These are phyloP conservation scores for Sphaerophoria taeniata DNA, from an alignment of 2,888 invertebrate genomes.

Conservation along the genomic window DNA sequence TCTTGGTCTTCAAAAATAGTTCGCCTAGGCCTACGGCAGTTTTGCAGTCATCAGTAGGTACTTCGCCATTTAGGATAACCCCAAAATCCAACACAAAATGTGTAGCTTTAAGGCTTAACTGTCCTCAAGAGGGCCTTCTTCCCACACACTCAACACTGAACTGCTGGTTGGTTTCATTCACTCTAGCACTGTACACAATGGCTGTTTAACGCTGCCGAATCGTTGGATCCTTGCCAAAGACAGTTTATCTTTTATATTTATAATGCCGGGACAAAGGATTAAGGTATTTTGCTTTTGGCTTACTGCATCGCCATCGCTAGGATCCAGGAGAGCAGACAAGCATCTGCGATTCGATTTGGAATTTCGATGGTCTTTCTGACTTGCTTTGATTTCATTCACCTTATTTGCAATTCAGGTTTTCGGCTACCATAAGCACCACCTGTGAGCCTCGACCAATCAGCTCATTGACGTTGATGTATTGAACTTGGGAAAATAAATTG, in stretches of 20 bases:
- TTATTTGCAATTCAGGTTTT: conserved; percentile 4
- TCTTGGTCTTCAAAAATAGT: too few species aligned
- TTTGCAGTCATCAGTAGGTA: too few species aligned
- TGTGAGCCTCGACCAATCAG: too few species aligned
- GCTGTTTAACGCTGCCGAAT: conserved; percentile 60
- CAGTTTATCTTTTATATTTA: conserved; percentile 66
- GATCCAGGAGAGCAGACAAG: not conserved
- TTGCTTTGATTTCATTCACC: conserved; percentile 37
- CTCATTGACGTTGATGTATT: too few species aligned
- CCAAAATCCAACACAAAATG: too few species aligned
- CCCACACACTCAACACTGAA: not conserved
- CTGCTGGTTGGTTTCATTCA: conserved; percentile 8
- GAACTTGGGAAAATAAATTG: too few species aligned
- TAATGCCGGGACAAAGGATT: conserved; percentile 66
- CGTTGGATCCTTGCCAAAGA: conserved; percentile 68
- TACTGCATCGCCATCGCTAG: conserved; percentile 43
- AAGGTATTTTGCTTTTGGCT: conserved; percentile 56
- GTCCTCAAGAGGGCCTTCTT: conserved; percentile 37
- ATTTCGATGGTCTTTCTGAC: conserved; percentile 37
- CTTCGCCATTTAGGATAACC: conserved; percentile 11
- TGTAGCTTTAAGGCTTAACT: conserved; percentile 47
- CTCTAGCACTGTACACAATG: conserved; percentile 3
- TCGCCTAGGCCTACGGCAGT: too few species aligned
- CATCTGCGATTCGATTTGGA: conserved; percentile 32
- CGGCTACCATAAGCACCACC: not conserved